Evolutionary conservation across 2,797 vertebrate species (phyloP), one percentile per base, ranked within the genome.

Genomic region (Semaprochilodus insignis): DNA sequence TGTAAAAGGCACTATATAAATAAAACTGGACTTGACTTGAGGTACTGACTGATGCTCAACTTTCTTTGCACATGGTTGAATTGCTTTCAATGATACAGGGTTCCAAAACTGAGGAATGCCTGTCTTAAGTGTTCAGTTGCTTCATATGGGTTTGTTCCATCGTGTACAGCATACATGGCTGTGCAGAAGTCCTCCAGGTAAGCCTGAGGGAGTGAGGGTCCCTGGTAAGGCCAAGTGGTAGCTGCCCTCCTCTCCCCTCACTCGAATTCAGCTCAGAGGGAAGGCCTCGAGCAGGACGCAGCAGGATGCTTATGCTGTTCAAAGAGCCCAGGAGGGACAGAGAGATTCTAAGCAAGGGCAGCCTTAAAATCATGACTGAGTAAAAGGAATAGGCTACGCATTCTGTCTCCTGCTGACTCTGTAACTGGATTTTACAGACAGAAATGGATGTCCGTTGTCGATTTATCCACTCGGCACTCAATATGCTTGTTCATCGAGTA

Each of bases 251-350:
- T 44, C 72, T 54, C 44, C 78, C 15, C 54, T 55, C 17, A 3
- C 14, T 48, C 17, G 54, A 11, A 52, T 54, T 21, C 66, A 65
- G 74, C 54, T 59, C 10, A 25, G 70, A 48, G 55, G 40, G 27
- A 62, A 54, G 21, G 40, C 54, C 81, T 52, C 21, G 8, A 69
- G 66, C 36, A 44, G 36, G 36, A 69, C 36, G 10, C 66, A 69
- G 36, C 8, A 19, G 36, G 36, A 40, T 54, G 44, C 23, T 52
- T 44, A 34, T 57, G 72, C 44, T 77, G 51, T 74, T 67, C 62
- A 79, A 51, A 81, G 63, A 81, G 48, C 17, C 59, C 71, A 54
- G 51, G 40, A n/a, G 81, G 65, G 15, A 21, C 63, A 19, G 55
- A 86, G 54, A 69, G 62, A 71, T 0, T 27, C 25, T 51, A 25